Base-by-base conservation (phyloP, 92 coral and sea anemone species). In the Galaxea fascicularis region DNA sequence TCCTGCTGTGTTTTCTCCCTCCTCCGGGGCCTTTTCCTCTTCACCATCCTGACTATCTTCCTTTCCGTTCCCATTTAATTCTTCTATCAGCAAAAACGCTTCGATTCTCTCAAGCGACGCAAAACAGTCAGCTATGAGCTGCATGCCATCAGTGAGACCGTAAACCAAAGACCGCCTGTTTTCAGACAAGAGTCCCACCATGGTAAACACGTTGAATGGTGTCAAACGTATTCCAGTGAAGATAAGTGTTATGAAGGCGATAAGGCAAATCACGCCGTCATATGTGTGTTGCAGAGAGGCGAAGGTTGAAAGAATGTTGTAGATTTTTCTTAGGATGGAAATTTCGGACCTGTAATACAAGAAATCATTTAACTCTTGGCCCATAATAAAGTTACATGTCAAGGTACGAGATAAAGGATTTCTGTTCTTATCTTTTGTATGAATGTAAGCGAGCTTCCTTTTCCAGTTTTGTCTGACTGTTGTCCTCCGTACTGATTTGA, bases 131-230 rank as follows among this genome's bases (percentile, higher is more conserved):
- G 98, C 98, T 15, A 94, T 94, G 54, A 94, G 84, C 89, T 94
- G 98, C 98, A 94, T 94, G 10, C 98, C 98, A 45, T 94, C 98
- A 4, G 98, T 94, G 41, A 94, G 90, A 0, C 98, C 98, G 41
- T 94, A 94, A 45, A 94, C 98, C 4, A 94, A 94, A 3, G 98
- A 92, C 13, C 98, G 93, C 72, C 98, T 79, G 90, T 94, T 94
- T 79, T 94, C 98, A 58, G 95, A 92, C 27, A 94, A 93, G 12
- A 94, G 71, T 3, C 98, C 98, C 47, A 94, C 98, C 98, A 94
- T 94, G 1, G 98, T 94, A 64, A 94, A 94, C 71, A 94, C 93
- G 65, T 94, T 94, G 80, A 88, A 94, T 2, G 98, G 98, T 10
- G 98, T 94, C 14, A 94, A 77, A 25, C 98, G 91, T 0, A 93